These are phyloP conservation scores for Gobiocypris rarus DNA, from an alignment of 2,113 vertebrate species.

Conservation along the genomic window DNA sequence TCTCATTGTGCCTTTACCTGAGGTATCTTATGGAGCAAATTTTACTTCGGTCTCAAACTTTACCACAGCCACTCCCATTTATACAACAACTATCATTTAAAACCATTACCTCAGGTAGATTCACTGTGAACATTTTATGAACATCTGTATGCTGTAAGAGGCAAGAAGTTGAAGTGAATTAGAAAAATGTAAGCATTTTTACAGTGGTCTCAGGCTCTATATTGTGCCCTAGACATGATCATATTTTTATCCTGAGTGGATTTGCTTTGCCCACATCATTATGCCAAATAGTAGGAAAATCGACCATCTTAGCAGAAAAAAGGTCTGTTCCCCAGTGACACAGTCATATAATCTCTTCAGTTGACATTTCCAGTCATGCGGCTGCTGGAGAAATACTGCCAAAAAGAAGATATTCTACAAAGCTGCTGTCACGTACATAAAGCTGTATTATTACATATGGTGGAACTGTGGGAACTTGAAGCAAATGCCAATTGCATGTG, in stretches of 20 bases:
- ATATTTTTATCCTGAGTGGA: not conserved
- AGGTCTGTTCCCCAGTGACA: not conserved
- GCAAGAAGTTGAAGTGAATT: not conserved
- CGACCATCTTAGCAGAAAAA: conserved; percentile 9
- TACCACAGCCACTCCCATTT: conserved; percentile 49
- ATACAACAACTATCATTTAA: conserved; percentile 17
- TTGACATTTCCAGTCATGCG: conserved; percentile 3
- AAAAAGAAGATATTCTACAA: conserved; percentile 7
- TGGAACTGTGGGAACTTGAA: not conserved
- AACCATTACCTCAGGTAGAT: not conserved
- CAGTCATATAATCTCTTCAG: not conserved
- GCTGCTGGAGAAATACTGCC: not conserved
- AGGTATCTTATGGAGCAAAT: conserved; percentile 37
- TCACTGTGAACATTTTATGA: not conserved
- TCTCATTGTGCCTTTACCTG: conserved; percentile 66
- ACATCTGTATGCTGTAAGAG: not conserved
- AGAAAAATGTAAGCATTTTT: not conserved
- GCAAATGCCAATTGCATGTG: not conserved
- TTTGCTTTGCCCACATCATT: conserved; percentile 14
- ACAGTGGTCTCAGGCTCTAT: not conserved
- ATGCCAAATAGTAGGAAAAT: not conserved
- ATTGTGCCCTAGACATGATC: not conserved
- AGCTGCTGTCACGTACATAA: not conserved
- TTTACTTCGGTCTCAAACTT: conserved; percentile 63
- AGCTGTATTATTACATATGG: not conserved